Conservation (phyloP, 2,888 invertebrate genomes). For the Pandemis corylana region DNA sequence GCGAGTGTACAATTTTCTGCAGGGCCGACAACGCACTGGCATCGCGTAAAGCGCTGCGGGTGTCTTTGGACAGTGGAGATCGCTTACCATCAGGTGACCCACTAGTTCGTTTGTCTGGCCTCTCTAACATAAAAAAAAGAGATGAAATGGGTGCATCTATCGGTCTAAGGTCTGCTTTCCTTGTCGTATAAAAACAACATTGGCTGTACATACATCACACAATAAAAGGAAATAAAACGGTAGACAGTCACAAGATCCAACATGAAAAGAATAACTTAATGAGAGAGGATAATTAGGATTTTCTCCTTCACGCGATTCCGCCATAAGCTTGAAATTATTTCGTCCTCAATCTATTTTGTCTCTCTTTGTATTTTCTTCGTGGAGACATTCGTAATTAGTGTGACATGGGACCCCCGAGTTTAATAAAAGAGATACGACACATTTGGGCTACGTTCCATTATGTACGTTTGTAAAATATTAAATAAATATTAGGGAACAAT, state of each 20-base stretch:
- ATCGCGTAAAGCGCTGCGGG: no score
- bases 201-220: background rate
- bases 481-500: no score
- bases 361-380: slow-evolving; percentile 14
- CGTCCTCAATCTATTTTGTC: slow-evolving; percentile 4
- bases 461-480: no score
- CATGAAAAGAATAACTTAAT: slow-evolving; percentile 29
- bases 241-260: slow-evolving; percentile 3
- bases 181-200: background rate
- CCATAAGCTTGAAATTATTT: slow-evolving; percentile 19
- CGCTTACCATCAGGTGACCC: no score
- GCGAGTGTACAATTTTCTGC: no score
- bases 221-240: background rate
- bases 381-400: slow-evolving; percentile 10
- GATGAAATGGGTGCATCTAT: no score
- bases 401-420: background rate
- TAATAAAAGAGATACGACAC: background rate
- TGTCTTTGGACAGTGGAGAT: no score
- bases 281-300: slow-evolving; percentile 29
- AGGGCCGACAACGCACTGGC: no score
- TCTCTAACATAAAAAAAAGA: no score
- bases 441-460: no score
- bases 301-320: slow-evolving; percentile 22
- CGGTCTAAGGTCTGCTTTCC: no score
- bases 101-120: no score